These are phyloP conservation scores for Isurus oxyrinchus DNA, from an alignment of 2,113 vertebrate genomes.

Conservation along the genomic window DNA sequence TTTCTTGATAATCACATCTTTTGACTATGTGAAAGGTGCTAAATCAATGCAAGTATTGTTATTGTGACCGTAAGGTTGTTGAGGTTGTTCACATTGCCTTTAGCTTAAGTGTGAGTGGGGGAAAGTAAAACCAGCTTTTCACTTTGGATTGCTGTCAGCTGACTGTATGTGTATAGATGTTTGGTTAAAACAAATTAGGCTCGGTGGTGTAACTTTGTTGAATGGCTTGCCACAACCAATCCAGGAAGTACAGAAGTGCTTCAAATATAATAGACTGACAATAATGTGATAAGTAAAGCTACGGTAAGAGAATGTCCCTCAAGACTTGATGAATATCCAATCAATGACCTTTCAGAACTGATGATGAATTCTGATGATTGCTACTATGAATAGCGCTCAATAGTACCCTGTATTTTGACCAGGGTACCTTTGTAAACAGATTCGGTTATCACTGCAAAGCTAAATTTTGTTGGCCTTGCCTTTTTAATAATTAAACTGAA, in stretches of 20 bases:
- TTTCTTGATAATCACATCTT: not conserved
- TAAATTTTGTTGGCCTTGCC: not conserved
- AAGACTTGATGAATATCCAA: not conserved
- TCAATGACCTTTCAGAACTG: not conserved
- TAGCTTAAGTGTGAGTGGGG: not conserved
- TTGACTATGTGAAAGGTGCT: not conserved
- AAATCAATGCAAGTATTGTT: not conserved
- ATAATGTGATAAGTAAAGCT: not conserved
- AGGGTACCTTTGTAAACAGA: not conserved
- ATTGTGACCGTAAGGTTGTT: not conserved
- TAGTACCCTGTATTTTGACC: not conserved
- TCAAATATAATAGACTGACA: not conserved
- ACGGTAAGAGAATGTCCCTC: not conserved
- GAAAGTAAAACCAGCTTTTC: not conserved
- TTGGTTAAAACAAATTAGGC: not conserved
- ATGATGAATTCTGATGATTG: not conserved
- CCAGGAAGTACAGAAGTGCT: not conserved
- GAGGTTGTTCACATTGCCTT: not conserved
- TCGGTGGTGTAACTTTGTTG: not conserved
- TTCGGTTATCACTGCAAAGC: not conserved
- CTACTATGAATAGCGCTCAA: too few species aligned
- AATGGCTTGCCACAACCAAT: not conserved
- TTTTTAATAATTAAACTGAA: not conserved
- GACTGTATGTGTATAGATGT: not conserved
- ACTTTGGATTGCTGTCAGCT: not conserved